A percentile compares a stretch with the other conserved stretches of the same genome.
Conservation (phyloP, 2,797 vertebrate species). For the Champsocephalus esox region DNA sequence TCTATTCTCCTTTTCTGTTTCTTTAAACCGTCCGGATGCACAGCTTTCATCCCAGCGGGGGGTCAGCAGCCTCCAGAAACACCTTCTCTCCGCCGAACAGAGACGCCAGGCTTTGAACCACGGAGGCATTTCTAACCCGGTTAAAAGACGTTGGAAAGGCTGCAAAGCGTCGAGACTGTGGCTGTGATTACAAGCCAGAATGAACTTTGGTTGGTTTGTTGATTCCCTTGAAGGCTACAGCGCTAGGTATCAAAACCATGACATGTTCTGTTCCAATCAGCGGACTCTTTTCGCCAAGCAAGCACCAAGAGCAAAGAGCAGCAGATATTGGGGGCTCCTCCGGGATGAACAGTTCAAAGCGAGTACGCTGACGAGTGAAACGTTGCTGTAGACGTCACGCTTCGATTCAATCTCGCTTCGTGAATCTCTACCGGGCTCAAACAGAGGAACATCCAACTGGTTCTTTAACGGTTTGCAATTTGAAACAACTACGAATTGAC, state of each 20-base stretch:
- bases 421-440: too few relatives aligned
- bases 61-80: neutral
- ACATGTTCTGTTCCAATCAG: neutral
- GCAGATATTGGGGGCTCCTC: too few relatives aligned
- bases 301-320: too few relatives aligned
- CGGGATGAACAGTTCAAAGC: too few relatives aligned
- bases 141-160: neutral
- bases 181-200: neutral
- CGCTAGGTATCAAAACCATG: neutral
- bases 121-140: neutral
- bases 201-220: neutral
- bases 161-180: neutral
- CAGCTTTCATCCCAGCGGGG: conserved; percentile 7
- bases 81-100: neutral
- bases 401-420: too few relatives aligned
- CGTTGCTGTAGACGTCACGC: too few relatives aligned
- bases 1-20: neutral
- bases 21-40: conserved; percentile 7
- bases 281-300: too few relatives aligned
- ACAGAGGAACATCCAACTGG: too few relatives aligned
- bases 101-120: neutral
- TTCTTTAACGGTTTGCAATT: too few relatives aligned
- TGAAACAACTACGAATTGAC: too few relatives aligned
- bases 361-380: too few relatives aligned
- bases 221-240: neutral